Evolutionary conservation across 2,888 invertebrate genomes (phyloP).

Genomic region (Harpagoxenus sublaevis): DNA sequence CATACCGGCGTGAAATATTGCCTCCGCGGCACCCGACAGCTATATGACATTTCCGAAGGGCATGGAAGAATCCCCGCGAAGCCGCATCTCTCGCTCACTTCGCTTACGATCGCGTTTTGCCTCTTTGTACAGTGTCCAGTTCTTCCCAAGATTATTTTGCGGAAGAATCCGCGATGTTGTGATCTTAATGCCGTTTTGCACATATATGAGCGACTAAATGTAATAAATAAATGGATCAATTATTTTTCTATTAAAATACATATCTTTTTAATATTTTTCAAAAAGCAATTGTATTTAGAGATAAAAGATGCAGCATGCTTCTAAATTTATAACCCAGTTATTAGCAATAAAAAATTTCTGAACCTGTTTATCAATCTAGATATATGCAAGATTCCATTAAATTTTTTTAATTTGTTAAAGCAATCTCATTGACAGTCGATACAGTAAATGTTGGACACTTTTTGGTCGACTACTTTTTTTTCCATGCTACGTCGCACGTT

Average conservation of each 20-base stretch:
- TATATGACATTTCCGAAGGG: conserved; percentile 84
- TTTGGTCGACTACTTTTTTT: neutral
- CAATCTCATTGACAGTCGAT: neutral
- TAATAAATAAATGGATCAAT: neutral
- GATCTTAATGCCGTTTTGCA: neutral
- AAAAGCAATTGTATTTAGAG: neutral
- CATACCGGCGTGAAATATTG: conserved; percentile 84
- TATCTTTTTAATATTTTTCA: neutral
- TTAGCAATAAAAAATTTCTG: neutral
- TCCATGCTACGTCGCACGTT: neutral
- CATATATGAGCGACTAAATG: neutral
- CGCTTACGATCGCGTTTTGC: conserved; percentile 32
- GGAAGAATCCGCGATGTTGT: neutral
- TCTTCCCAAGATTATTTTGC: neutral
- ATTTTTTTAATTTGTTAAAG: neutral
- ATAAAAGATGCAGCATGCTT: neutral
- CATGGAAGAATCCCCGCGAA: conserved; percentile 77
- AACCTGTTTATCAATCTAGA: neutral
- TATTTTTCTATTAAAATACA: neutral
- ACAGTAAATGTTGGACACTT: neutral
- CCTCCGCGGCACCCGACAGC: conserved; percentile 84
- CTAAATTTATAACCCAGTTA: neutral
- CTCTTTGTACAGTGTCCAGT: conserved; percentile 32
- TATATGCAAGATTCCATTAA: neutral
- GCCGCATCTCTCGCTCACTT: conserved; percentile 55